These are phyloP conservation scores for Hipparchia sbordonii DNA, from an alignment of 2,888 invertebrate genomes.

Conservation along the genomic window DNA sequence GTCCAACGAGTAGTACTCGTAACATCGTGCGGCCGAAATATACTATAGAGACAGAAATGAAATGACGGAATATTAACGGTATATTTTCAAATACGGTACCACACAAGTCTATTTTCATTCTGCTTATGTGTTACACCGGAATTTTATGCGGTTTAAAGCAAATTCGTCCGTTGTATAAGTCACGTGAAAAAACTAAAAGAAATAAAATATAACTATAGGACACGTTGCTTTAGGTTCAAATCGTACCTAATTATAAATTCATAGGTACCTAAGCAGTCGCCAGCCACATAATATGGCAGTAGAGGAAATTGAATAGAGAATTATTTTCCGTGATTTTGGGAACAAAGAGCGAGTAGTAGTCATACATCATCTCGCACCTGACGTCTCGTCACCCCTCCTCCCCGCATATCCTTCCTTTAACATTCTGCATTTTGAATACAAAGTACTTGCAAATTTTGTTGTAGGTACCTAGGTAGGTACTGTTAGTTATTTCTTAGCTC, in stretches of 20 bases:
- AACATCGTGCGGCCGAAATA: too few species aligned
- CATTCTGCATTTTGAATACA: conserved; percentile 53
- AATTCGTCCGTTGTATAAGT: too few species aligned
- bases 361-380: conserved; percentile 58
- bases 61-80: too few species aligned
- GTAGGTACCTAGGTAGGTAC: background rate
- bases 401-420: conserved; percentile 22
- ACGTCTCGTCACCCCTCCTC: conserved; percentile 38
- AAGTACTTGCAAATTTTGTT: conserved; percentile 34
- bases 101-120: too few species aligned
- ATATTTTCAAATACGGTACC: too few species aligned
- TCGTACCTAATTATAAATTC: background rate
- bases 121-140: too few species aligned
- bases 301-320: conserved; percentile 44
- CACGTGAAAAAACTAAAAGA: too few species aligned
- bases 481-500: too few species aligned
- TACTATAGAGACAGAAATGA: too few species aligned
- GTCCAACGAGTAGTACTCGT: too few species aligned
- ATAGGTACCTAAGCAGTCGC: background rate
- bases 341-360: conserved; percentile 52
- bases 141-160: too few species aligned
- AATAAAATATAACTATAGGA: too few species aligned
- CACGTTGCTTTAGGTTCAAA: background rate
- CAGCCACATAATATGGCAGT: conserved; percentile 13
- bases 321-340: conserved; percentile 37